phyloP scores from a whole-genome alignment of 2,888 invertebrate species.

The Hydropsyche betteni region DNA sequence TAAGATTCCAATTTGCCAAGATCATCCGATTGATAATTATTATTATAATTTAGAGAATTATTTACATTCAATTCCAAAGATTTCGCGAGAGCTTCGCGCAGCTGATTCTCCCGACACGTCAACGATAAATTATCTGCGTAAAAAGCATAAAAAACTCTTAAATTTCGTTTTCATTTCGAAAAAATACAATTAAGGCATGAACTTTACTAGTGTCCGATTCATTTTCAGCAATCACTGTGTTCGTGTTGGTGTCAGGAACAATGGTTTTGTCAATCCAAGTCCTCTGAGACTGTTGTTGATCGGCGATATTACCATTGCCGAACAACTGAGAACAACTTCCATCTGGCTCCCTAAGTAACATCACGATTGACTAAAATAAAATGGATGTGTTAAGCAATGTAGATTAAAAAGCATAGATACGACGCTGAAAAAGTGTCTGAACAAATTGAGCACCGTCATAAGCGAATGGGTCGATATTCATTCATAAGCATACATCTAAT shows the following conservation, averaged over 20 bases:
- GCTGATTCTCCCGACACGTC: conserved; percentile 27
- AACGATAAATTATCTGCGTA: conserved; percentile 22
- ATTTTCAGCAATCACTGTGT: not conserved
- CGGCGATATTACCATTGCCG: conserved; percentile 45
- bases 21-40: not conserved
- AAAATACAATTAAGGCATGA: not conserved
- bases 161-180: not conserved
- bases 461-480: conserved; percentile 24
- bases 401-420: too few relatives aligned
- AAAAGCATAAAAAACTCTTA: not conserved
- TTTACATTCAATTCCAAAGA: conserved; percentile 8
- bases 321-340: conserved; percentile 39
- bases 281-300: conserved; percentile 32
- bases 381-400: too few relatives aligned
- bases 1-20: not conserved
- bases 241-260: conserved; percentile 1
- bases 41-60: not conserved
- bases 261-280: conserved; percentile 25
- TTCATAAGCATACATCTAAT: not conserved
- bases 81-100: conserved; percentile 26
- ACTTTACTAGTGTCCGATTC: conserved; percentile 2
- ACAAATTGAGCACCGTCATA: not conserved
- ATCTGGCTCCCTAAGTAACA: conserved; percentile 50
- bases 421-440: not conserved
- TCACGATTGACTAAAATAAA: conserved; percentile 43